Evolutionary conservation across 2,113 vertebrate genomes (phyloP), one percentile per base, ranked within the genome.

Genomic region (Noctilio leporinus): DNA sequence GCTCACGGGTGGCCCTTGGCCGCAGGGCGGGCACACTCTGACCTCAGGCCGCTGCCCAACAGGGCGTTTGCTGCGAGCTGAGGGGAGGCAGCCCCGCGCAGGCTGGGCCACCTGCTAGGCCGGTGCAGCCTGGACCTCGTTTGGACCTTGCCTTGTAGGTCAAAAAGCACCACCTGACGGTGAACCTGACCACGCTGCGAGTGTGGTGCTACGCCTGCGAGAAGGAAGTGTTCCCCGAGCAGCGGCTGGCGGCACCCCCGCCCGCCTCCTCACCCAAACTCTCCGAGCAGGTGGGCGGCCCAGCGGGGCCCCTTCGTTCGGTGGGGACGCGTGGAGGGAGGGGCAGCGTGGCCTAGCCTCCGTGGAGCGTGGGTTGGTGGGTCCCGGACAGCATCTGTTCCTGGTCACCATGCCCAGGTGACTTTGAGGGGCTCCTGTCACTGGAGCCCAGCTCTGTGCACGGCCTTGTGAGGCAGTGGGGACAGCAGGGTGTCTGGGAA

Each of bases 181-280:
- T 99, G 96, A 99, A 99, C 87, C 98, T 99, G 98, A 99, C 99
- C 12, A 99, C 99, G 0, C 99, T 99, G 97, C 99, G 99, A 0
- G 98, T 99, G 92, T 99, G 99, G 99, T 99, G 99, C 95, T 99
- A 99, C 0, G 98, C 99, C 59, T 99, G 99, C 16, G 99, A 99
- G 96, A 99, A 98, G 88, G 99, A 99, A 91, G 99, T 99, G 87
- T 99, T 99, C 97, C 92, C 99, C 98, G 99, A 99, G 67, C 99
- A 98, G 90, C 98, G 98, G 93, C 98, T 98, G 64, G 94, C 97
- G 2, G 93, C 98, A 0, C 98, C 83, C 12, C 1, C 75, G 0
- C 96, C 70, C 2, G 45, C 93, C 2, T 64, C 95, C 0, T 89
- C 95, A 0, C 40, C 26, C 43, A 99, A 97, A 96, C 86, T 98